These are phyloP conservation scores for Octonoba sinensis DNA, from an alignment of 2,888 invertebrate species.

Conservation along the genomic window DNA sequence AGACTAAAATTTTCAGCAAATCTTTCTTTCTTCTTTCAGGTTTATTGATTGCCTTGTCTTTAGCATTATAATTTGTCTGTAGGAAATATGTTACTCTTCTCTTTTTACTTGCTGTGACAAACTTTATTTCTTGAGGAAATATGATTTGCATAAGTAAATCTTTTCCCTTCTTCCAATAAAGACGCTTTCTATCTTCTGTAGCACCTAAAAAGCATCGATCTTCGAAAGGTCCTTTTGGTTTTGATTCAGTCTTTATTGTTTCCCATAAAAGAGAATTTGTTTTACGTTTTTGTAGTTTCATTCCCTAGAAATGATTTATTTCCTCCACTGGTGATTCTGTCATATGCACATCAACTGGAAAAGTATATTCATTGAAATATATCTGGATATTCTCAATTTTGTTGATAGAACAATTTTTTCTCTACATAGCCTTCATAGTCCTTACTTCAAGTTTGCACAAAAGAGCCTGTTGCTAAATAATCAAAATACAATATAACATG, in stretches of 20 bases:
- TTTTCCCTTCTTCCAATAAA: slow-evolving; percentile 5
- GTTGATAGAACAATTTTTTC: no score
- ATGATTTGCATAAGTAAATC: slow-evolving; percentile 50
- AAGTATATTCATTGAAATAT: not conserved
- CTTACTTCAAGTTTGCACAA: no score
- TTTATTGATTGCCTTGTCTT: no score
- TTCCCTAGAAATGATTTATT: slow-evolving; percentile 22
- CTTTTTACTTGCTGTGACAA: no score
- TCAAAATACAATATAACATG: no score
- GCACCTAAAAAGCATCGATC: slow-evolving; percentile 7
- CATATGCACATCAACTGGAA: slow-evolving; percentile 26
- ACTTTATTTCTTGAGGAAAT: slow-evolving; percentile 25
- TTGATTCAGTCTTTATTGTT: slow-evolving; percentile 31
- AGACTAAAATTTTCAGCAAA: no score
- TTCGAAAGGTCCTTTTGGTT: slow-evolving; percentile 19
- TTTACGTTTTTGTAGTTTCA: slow-evolving; percentile 20
- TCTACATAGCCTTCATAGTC: no score
- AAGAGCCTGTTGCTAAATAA: no score
- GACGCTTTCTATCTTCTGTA: slow-evolving; percentile 12
- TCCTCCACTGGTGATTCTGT: slow-evolving; percentile 29
- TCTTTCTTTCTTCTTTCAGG: no score
- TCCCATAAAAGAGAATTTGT: slow-evolving; percentile 26
- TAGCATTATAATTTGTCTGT: no score
- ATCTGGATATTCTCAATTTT: no score
- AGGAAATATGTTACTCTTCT: no score